These are phyloP conservation scores for Cuculus canorus DNA, from an alignment of 2,797 vertebrate species.

Conservation along the genomic window DNA sequence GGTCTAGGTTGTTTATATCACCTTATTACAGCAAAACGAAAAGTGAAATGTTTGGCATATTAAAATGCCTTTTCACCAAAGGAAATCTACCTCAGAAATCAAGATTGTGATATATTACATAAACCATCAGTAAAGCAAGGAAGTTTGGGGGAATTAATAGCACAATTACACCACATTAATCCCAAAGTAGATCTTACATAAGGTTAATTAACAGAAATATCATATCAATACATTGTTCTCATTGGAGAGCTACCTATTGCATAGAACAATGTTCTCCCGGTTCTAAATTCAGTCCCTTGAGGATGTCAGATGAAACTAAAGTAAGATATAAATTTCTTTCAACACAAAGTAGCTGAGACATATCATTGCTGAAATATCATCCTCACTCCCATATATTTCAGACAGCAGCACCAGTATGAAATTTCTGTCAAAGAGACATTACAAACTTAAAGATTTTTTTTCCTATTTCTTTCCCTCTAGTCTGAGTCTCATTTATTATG, in stretches of 20 bases:
- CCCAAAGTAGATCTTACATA: background rate
- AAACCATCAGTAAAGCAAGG: background rate
- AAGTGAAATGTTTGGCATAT: background rate
- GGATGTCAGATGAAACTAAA: background rate
- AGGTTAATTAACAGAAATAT: slow-evolving; percentile 31
- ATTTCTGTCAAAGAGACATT: background rate
- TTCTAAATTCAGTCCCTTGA: background rate
- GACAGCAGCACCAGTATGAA: background rate
- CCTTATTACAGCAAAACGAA: background rate
- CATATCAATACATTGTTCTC: background rate
- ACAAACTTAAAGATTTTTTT: background rate
- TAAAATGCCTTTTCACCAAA: background rate
- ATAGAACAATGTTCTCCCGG: background rate
- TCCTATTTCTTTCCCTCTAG: background rate
- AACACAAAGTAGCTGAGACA: background rate
- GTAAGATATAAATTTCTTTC: background rate
- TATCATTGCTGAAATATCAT: background rate
- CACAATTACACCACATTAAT: background rate
- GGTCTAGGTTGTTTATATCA: background rate
- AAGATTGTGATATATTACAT: background rate
- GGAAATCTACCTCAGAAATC: background rate
- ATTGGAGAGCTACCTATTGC: background rate
- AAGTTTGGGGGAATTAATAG: background rate
- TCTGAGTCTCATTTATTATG: background rate
- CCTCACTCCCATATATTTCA: background rate